Evolutionary conservation across 2,888 invertebrate species (phyloP), one percentile per base, ranked within the genome.

Genomic region (Osedax frankpressi): DNA sequence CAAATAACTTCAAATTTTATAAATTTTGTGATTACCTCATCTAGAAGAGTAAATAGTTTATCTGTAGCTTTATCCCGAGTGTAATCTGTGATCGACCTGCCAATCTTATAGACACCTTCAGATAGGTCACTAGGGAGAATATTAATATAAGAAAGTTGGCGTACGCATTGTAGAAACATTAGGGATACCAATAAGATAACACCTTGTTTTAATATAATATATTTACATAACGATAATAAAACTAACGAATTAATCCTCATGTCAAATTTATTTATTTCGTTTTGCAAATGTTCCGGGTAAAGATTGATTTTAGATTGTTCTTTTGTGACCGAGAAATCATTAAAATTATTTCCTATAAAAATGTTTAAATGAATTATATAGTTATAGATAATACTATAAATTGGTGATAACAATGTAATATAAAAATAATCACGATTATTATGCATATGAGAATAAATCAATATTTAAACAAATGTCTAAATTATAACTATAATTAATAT

Each of bases 81-180:
- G 73, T 81, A 80, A 73, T 83, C 82, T 2, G 78, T 75, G 24
- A 72, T 76, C 0, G 82, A 82, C 77, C 82, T 82, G 0, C 82
- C 82, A 70, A 79, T 73, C 70, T 77, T 78, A 75, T 83, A 83
- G 0, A 83, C 82, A n/a, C 82, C 82, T 77, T 81, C 81, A 77
- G 27, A 26, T 29, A 59, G 44, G 26, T 71, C 44, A 14, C 44
- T 71, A 30, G n/a, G n/a, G n/a, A n/a, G n/a, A n/a, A n/a, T n/a
- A n/a, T n/a, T n/a, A n/a, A n/a, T n/a, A n/a, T n/a, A n/a, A n/a
- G n/a, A n/a, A n/a, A n/a, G n/a, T n/a, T n/a, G n/a, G n/a, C n/a
- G n/a, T n/a, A n/a, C n/a, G n/a, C n/a, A n/a, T n/a, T n/a, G n/a
- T n/a, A n/a, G n/a, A n/a, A n/a, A n/a, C n/a, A n/a, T n/a, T n/a